Conservation (phyloP, 2,797 vertebrate species). For the Acanthurus tractus region DNA sequence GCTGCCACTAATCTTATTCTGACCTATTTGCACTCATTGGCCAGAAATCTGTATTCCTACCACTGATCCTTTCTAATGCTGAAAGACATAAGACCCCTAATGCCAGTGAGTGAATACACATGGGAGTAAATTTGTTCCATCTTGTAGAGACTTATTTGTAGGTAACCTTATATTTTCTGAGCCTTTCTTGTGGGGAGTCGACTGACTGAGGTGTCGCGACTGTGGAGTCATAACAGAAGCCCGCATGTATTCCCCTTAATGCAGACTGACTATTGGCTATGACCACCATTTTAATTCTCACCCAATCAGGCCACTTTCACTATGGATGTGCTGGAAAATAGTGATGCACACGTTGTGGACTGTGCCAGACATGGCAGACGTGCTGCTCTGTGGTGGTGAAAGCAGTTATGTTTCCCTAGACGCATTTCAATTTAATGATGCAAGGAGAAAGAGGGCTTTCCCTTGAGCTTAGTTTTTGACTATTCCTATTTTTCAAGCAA, state of each 20-base stretch:
- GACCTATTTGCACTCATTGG: conserved; percentile 60
- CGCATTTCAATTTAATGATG: conserved; percentile 76
- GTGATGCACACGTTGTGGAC: conserved; percentile 40
- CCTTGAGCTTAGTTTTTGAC: conserved; percentile 59
- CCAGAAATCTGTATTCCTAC: conserved; percentile 59
- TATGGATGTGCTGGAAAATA: conserved; percentile 64
- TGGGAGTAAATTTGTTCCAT: conserved; percentile 78
- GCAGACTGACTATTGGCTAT: conserved; percentile 51
- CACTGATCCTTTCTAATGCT: conserved; percentile 59
- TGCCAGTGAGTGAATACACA: conserved; percentile 79
- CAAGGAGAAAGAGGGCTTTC: conserved; percentile 64
- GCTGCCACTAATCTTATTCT: conserved; percentile 64
- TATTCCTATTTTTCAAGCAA: conserved; percentile 72
- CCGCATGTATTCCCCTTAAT: conserved; percentile 60
- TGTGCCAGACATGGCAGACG: conserved; percentile 62
- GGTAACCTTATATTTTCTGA: conserved; percentile 80
- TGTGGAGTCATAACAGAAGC: conserved; percentile 51
- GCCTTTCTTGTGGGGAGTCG: conserved; percentile 55
- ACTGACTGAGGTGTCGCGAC: conserved; percentile 43
- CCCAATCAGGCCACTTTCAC: conserved; percentile 52
- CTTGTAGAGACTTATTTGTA: conserved; percentile 70
- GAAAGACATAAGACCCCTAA: conserved; percentile 60
- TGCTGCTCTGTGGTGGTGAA: conserved; percentile 56
- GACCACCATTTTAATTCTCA: conserved; percentile 63
- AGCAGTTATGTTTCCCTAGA: conserved; percentile 59